phyloP scores from a whole-genome alignment of 2,888 invertebrate species.

The Trissolcus japonicus region DNA sequence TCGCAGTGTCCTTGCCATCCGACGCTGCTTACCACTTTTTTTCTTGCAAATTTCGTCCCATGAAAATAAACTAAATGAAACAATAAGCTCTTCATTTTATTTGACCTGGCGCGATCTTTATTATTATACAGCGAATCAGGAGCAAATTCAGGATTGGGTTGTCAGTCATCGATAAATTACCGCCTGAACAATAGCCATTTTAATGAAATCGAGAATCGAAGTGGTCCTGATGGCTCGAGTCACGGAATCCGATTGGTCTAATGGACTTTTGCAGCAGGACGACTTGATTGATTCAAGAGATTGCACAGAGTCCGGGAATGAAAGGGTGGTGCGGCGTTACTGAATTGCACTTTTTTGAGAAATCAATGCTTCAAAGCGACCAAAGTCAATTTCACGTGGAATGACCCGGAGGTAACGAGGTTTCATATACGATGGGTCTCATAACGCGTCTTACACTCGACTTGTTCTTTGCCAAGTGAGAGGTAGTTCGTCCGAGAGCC shows the following conservation, averaged over 20 bases:
- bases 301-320: conserved; percentile 4
- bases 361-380: conserved; percentile 31
- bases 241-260: conserved; percentile 1
- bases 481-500: conserved; percentile 25
- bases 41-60: too few species aligned
- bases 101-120: too few species aligned
- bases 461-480: conserved; percentile 34
- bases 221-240: not conserved
- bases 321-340: not conserved
- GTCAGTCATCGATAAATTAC: too few species aligned
- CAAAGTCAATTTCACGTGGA: conserved; percentile 46
- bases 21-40: too few species aligned
- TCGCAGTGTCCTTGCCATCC: too few species aligned
- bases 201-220: conserved; percentile 3
- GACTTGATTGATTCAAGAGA: conserved; percentile 21
- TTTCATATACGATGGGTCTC: conserved; percentile 38
- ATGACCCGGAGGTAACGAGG: conserved; percentile 40
- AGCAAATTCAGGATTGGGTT: not conserved
- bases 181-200: not conserved
- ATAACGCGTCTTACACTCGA: conserved; percentile 43
- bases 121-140: not conserved
- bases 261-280: conserved; percentile 4
- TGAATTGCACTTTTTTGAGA: conserved; percentile 38
- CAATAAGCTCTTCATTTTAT: too few species aligned
- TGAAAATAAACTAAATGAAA: too few species aligned